Base-by-base conservation (phyloP, 2,888 invertebrate species). In the Mythimna vitellina region DNA sequence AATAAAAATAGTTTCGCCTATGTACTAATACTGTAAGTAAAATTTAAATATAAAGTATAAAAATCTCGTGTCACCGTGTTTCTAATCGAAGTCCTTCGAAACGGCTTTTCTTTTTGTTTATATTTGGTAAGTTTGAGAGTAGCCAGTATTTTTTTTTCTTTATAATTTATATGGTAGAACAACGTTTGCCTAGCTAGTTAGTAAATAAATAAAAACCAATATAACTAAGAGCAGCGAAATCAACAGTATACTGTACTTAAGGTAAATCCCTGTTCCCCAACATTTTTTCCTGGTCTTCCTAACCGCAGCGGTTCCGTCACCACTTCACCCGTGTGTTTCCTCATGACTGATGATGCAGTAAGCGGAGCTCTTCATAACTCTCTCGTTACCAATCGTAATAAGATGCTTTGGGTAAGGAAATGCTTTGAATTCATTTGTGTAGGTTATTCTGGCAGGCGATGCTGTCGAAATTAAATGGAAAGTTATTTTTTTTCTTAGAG, bases 281-380 rank as follows among this genome's bases (percentile, higher is more conserved):
- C 29, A 25, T 8, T 22, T 5, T 42, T 14, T 49, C 3, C 12
- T 17, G 10, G 20, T 65, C 1, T 51, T 49, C 12, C 1, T 5
- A 29, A 63, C 42, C 42, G 65, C 65, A 38, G 61, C 51, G 63
- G 20, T 3, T 6, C n/a, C 38, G 67, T 14, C 29, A 32, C 20
- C n/a, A 35, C 14, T 63, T 17, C 25, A 4, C 3, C 10, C 1
- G 22, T n/a, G 64, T 72, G 35, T 65, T 38, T 54, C 14, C 8
- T 51, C 42, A 57, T 65, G 65, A 85, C 76, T 75, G 82, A 82
- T 84, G 84, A 76, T 82, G 53, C 68, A 38, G 66, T 75, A 76
- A 87, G 85, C 76, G 79, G 74, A 82, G 85, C 69, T 76, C 78
- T 72, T 81, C 78, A 75, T 82, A 81, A 82, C 78, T 86, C 85